Conservation (phyloP, 2,888 invertebrate species). For the Anthophora plumipes region DNA sequence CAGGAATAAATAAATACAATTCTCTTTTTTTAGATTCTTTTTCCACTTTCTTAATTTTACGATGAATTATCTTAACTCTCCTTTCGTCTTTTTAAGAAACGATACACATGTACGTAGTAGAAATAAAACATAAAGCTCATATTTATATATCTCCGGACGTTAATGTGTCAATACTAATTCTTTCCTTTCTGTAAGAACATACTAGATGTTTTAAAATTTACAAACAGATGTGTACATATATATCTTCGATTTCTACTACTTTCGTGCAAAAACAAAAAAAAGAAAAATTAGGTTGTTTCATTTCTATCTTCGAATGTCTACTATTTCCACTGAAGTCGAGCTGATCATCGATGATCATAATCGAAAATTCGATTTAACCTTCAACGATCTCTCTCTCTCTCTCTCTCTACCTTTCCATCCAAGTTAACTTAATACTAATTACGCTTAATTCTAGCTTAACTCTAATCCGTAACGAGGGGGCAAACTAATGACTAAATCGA, state of each 20-base stretch:
- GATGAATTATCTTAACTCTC: conserved; percentile 32
- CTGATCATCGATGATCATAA: not conserved
- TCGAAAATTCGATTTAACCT: conserved; percentile 18
- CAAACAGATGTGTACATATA: too few relatives aligned
- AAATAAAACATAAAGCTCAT: not conserved
- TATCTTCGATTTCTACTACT: conserved; percentile 15
- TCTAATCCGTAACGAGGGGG: conserved; percentile 31
- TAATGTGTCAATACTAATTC: too few relatives aligned
- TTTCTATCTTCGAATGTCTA: conserved; percentile 29
- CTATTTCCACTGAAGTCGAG: conserved; percentile 24
- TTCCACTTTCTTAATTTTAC: not conserved
- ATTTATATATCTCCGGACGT: too few relatives aligned
- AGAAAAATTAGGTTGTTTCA: conserved; percentile 24
- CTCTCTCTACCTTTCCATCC: not conserved
- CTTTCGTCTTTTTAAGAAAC: not conserved
- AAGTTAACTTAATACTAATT: not conserved
- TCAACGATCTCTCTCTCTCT: too few relatives aligned
- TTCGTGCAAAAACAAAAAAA: too few relatives aligned
- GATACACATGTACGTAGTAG: not conserved
- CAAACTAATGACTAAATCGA: conserved; percentile 67
- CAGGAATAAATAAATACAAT: too few relatives aligned
- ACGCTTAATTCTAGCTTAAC: conserved; percentile 22
- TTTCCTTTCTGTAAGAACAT: too few relatives aligned
- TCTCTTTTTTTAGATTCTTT: too few relatives aligned
- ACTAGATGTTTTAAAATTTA: too few relatives aligned